phyloP scores from a whole-genome alignment of 1,140 invertebrate genomes.

The Lordiphosa collinella region DNA sequence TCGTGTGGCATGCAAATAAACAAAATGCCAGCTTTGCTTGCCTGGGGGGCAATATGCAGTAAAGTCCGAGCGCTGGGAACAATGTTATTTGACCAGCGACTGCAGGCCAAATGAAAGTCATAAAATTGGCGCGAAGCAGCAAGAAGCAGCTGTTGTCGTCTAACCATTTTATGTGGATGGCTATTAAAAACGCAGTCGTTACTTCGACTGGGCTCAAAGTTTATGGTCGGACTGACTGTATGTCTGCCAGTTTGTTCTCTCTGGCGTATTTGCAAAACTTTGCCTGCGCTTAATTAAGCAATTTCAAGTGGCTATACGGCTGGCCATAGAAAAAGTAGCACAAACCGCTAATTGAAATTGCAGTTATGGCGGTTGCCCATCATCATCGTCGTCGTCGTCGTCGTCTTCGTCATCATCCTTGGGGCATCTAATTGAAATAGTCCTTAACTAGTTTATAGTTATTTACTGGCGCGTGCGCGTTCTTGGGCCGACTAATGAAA shows the following conservation, averaged over 20 bases:
- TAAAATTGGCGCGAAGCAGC: slow-evolving; percentile 54
- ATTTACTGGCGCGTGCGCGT: slow-evolving; percentile 47
- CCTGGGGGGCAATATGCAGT: slow-evolving; percentile 50
- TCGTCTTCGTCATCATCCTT: slow-evolving; percentile 21
- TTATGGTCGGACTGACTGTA: slow-evolving; percentile 29
- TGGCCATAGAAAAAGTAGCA: slow-evolving; percentile 56
- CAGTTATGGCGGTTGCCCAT: slow-evolving; percentile 52
- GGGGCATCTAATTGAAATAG: slow-evolving; percentile 72
- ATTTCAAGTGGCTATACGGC: slow-evolving; percentile 53
- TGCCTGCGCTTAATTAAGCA: slow-evolving; percentile 72
- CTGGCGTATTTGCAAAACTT: slow-evolving; percentile 63
- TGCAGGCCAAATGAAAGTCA: slow-evolving; percentile 64
- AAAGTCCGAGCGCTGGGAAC: slow-evolving; percentile 37
- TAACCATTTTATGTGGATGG: slow-evolving; percentile 20
- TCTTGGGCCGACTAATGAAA: slow-evolving; percentile 29
- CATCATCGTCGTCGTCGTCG: neutral
- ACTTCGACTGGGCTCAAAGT: slow-evolving; percentile 68
- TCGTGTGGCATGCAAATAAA: slow-evolving; percentile 45
- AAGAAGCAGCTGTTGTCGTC: slow-evolving; percentile 25
- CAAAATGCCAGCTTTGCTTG: slow-evolving; percentile 38
- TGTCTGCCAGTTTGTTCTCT: neutral
- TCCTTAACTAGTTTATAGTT: slow-evolving; percentile 76
- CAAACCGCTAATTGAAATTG: slow-evolving; percentile 75
- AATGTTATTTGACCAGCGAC: slow-evolving; percentile 42
- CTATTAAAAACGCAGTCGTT: slow-evolving; percentile 68